Conservation (phyloP, 2,888 invertebrate species). For the Thelaira solivaga region DNA sequence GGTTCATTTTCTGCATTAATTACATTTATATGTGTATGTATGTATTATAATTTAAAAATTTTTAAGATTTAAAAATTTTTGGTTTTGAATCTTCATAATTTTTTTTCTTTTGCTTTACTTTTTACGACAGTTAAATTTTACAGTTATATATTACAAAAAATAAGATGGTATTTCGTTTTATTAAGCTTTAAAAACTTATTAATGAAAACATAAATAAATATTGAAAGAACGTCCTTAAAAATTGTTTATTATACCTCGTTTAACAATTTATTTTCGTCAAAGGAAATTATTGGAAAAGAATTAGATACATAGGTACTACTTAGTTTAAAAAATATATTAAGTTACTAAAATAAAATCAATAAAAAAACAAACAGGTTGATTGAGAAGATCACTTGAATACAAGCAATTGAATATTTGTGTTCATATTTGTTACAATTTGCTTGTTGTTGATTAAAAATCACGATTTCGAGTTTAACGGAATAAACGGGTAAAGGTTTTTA, state of each 20-base stretch:
- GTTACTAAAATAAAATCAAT: conserved; percentile 23
- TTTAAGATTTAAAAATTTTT: conserved; percentile 23
- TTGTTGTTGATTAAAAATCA: conserved; percentile 16
- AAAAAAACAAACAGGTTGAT: conserved; percentile 38
- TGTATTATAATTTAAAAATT: neutral
- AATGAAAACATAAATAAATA: conserved; percentile 33
- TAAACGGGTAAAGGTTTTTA: conserved; percentile 90
- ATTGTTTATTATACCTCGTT: conserved; percentile 15
- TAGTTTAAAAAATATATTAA: conserved; percentile 52
- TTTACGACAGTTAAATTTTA: too few species aligned
- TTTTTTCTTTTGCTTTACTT: too few species aligned
- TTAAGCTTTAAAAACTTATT: conserved; percentile 35
- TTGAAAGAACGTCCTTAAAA: conserved; percentile 2
- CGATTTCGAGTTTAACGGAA: conserved; percentile 82
- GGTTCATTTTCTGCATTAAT: conserved; percentile 7
- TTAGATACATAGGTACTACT: conserved; percentile 43
- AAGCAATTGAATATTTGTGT: conserved; percentile 7
- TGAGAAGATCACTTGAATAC: conserved; percentile 19
- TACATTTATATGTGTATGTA: neutral
- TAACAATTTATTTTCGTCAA: conserved; percentile 60
- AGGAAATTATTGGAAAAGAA: conserved; percentile 19
- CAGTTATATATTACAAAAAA: too few species aligned
- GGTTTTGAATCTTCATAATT: neutral
- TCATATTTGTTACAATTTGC: neutral
- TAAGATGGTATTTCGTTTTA: conserved; percentile 19